Base-by-base conservation (phyloP, 2,113 vertebrate species). In the Nicator chloris region DNA sequence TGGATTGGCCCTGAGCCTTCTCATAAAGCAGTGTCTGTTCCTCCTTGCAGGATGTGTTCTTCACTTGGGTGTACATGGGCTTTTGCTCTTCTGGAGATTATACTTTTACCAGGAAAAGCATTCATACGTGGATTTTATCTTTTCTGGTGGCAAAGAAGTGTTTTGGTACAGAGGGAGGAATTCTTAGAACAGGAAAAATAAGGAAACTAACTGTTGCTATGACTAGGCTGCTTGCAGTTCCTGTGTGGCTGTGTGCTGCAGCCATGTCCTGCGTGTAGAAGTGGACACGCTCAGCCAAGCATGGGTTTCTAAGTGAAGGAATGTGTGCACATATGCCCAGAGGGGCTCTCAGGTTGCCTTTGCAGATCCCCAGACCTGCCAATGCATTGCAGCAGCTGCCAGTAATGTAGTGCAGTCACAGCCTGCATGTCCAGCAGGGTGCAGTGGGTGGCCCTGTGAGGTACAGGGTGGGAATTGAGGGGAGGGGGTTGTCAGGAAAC, bases 351-450 rank as follows among this genome's bases (percentile, higher is more conserved):
- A 12, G 24, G 24, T 35, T 90, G 70, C 18, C 19, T 27, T 31
- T 54, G 13, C 28, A 78, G 42, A 30, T 45, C 33, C 27, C 15
- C 23, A 66, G 56, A 47, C 23, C 23, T 47, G 30, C 10, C 6
- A 2, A 1, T 15, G 26, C 1, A 1, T 17, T 59, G 39, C 26
- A 31, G 47, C 10, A n/a, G 10, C 7, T 42, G 30, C 17, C 27
- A 15, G 5, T 54, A 4, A 20, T 9, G 5, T 1, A 6, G 8
- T 13, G 14, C 13, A 17, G 35, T 44, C n/a, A 20, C 30, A 44
- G 24, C 56, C 30, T 64, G 51, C 1, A 1, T 47, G 33, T 15
- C 20, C 4, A 1, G 35, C 0, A 0, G 5, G 8, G 3, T 51
- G 28, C 8, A 7, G 9, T 5, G 9, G 15, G 17, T 61, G 37